phyloP scores from a whole-genome alignment of 2,888 invertebrate genomes.

The Volucella inanis region DNA sequence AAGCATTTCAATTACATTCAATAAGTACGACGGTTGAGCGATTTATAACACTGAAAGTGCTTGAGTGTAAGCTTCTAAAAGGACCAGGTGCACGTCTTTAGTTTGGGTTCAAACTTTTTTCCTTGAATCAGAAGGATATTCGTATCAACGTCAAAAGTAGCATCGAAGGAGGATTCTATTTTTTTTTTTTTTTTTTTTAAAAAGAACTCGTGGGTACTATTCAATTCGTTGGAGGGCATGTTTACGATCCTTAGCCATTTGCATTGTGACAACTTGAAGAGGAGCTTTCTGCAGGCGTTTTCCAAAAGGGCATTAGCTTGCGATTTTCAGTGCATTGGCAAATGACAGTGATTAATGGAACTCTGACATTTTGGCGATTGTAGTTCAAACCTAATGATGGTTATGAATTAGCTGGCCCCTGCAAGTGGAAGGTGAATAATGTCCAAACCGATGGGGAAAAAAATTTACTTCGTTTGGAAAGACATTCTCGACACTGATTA shows the following conservation, averaged over 20 bases:
- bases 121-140: constrained; percentile 35
- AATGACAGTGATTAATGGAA: constrained; percentile 75
- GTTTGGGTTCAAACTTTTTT: constrained; percentile 60
- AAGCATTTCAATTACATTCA: constrained; percentile 75
- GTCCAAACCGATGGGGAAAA: constrained; percentile 59
- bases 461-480: constrained; percentile 52
- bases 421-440: constrained; percentile 73
- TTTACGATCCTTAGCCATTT: constrained; percentile 58
- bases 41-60: constrained; percentile 64
- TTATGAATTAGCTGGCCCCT: constrained; percentile 72
- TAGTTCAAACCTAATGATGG: constrained; percentile 74
- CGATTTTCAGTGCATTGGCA: constrained; percentile 49
- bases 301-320: constrained; percentile 9
- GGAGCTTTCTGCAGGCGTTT: constrained; percentile 47
- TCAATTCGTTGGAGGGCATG: constrained; percentile 65
- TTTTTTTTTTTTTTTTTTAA: constrained; percentile 28
- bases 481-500: constrained; percentile 74
- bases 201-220: constrained; percentile 7
- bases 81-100: constrained; percentile 62
- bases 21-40: constrained; percentile 71
- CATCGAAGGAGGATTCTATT: constrained; percentile 9
- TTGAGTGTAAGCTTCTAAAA: constrained; percentile 25
- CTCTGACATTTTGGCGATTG: constrained; percentile 71
- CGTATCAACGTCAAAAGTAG: constrained; percentile 38
- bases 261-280: constrained; percentile 67